Percentiles rank a stretch among this genome's conserved stretches.
phyloP scores from a whole-genome alignment of 2,113 vertebrate genomes.

The Calyptommatus sinebrachiatus region DNA sequence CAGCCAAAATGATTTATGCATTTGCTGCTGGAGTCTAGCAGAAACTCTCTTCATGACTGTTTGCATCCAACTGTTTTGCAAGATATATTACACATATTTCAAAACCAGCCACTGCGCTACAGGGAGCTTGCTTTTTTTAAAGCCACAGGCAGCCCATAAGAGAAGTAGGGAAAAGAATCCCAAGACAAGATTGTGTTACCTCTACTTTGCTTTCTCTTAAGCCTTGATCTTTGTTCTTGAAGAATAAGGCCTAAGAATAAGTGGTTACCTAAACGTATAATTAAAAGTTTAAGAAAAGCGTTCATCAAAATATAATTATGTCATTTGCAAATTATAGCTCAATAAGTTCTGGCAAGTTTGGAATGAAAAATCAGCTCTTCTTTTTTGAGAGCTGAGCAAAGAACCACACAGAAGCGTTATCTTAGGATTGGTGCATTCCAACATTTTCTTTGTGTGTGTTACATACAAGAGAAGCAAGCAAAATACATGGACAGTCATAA shows the following conservation, averaged over 20 bases:
- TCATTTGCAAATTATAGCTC: slow-evolving; percentile 22
- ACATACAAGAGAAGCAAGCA: not conserved
- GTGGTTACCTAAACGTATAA: slow-evolving; percentile 49
- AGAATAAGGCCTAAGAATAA: not conserved
- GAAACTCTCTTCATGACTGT: not conserved
- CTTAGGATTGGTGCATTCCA: not conserved
- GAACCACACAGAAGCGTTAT: not conserved
- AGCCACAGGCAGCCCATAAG: not conserved
- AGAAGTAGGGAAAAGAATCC: not conserved
- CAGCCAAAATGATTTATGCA: not conserved
- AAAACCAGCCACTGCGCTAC: not conserved
- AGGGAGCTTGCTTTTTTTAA: not conserved
- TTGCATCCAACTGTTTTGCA: not conserved
- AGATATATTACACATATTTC: not conserved
- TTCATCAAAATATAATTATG: slow-evolving; percentile 47
- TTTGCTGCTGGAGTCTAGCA: not conserved
- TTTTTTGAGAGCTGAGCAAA: not conserved
- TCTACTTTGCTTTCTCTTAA: not conserved
- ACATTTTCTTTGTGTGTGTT: not conserved
- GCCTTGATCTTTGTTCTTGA: not conserved
- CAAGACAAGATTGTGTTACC: not conserved
- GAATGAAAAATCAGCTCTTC: slow-evolving; percentile 22
- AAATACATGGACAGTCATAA: not conserved
- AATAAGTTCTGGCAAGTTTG: not conserved
- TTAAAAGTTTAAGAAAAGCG: slow-evolving; percentile 41